These are phyloP conservation scores for Drosophila pseudotakahashii DNA, from an alignment of 2,888 invertebrate species.

Conservation along the genomic window DNA sequence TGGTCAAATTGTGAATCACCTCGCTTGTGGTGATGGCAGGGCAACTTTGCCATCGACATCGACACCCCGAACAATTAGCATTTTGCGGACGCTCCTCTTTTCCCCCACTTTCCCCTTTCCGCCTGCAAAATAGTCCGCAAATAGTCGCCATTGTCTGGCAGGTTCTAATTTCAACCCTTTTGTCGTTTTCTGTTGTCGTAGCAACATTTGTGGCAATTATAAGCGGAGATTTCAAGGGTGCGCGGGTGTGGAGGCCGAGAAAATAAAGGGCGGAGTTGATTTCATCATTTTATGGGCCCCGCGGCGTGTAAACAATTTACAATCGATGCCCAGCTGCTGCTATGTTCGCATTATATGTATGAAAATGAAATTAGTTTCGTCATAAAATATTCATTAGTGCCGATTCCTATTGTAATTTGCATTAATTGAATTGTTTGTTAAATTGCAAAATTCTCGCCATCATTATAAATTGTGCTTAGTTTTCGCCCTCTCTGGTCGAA, in stretches of 20 bases:
- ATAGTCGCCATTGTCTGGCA: not conserved
- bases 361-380: constrained; percentile 77
- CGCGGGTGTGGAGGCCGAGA: no score
- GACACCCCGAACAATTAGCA: constrained; percentile 21
- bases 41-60: constrained; percentile 19
- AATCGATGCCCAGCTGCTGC: constrained; percentile 61
- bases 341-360: constrained; percentile 22
- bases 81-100: constrained; percentile 14
- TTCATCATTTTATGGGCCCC: constrained; percentile 45
- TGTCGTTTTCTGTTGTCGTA: constrained; percentile 15
- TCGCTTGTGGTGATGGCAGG: not conserved
- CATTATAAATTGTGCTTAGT: constrained; percentile 55
- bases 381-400: constrained; percentile 80
- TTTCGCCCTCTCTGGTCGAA: constrained; percentile 44
- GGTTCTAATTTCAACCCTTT: not conserved
- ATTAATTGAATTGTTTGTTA: constrained; percentile 81
- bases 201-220: constrained; percentile 44
- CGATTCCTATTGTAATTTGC: constrained; percentile 71
- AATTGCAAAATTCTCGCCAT: constrained; percentile 67
- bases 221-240: constrained; percentile 24
- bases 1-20: not conserved
- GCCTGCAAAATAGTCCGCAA: no score
- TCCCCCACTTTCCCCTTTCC: not conserved
- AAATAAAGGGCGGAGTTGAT: not conserved
- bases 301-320: constrained; percentile 71